Conservation (phyloP, 2,797 vertebrate species). For the Rhadinocentrus ornatus region DNA sequence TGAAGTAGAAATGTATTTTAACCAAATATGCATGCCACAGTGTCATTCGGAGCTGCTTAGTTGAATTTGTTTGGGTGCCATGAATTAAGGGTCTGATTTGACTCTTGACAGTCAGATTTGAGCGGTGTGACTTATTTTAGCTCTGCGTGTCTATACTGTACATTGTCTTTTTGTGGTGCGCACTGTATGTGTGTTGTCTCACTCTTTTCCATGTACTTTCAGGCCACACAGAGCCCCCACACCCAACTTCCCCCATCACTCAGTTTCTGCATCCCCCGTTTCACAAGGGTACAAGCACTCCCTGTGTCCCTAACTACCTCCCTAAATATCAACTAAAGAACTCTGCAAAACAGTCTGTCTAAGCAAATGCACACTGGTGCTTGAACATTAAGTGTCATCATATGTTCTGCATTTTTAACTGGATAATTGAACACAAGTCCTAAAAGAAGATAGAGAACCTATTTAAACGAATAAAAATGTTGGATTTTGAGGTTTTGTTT, state of each 20-base stretch:
- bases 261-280: constrained; percentile 82
- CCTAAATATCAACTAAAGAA: background rate
- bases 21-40: constrained; percentile 33
- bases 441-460: background rate
- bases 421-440: background rate
- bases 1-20: background rate
- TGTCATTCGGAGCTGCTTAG: constrained; percentile 12
- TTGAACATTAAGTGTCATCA: background rate
- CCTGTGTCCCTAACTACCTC: constrained; percentile 43
- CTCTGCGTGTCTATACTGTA: constrained; percentile 23
- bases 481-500: background rate
- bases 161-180: constrained; percentile 24
- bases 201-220: constrained; percentile 84
- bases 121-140: background rate
- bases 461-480: background rate
- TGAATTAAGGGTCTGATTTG: background rate
- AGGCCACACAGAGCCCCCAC: constrained; percentile 84
- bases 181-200: constrained; percentile 67
- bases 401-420: background rate
- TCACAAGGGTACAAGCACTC: constrained; percentile 88
- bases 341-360: constrained; percentile 38
- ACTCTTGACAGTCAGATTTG: background rate
- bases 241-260: constrained; percentile 85
- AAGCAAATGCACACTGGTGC: background rate
- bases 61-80: background rate